Conservation (phyloP, 2,113 vertebrate genomes). For the Cryptotis parvus region DNA sequence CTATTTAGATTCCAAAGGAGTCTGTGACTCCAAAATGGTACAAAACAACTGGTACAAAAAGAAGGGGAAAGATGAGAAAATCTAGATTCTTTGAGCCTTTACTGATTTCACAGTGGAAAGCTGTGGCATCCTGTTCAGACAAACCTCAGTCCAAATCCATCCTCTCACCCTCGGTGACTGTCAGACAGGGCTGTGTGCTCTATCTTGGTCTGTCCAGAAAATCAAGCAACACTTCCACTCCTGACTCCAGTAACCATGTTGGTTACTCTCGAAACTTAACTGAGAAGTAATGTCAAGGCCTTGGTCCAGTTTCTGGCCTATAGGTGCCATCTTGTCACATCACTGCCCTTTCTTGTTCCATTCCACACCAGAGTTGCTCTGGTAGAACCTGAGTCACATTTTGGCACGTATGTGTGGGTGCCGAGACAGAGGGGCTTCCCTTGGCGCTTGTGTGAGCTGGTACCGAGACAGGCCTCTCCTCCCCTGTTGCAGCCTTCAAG, state of each 20-base stretch:
- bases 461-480: no score
- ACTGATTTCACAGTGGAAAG: background rate
- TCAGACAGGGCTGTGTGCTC: background rate
- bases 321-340: background rate
- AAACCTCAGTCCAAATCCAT: background rate
- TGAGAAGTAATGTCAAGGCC: background rate
- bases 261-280: slow-evolving; percentile 23
- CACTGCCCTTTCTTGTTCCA: background rate
- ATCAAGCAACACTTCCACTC: background rate
- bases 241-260: background rate
- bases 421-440: background rate
- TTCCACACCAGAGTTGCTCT: background rate
- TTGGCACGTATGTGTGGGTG: rapidly evolving
- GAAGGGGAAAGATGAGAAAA: background rate
- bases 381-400: background rate
- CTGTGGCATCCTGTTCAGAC: background rate
- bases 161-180: background rate
- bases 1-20: background rate
- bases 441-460: no score
- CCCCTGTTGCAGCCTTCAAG: no score
- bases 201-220: background rate
- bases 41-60: background rate
- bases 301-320: background rate
- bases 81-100: background rate
- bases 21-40: background rate